Evolutionary conservation across 2,797 vertebrate species (phyloP), one percentile per base, ranked within the genome.

Genomic region (Karalla daura): DNA sequence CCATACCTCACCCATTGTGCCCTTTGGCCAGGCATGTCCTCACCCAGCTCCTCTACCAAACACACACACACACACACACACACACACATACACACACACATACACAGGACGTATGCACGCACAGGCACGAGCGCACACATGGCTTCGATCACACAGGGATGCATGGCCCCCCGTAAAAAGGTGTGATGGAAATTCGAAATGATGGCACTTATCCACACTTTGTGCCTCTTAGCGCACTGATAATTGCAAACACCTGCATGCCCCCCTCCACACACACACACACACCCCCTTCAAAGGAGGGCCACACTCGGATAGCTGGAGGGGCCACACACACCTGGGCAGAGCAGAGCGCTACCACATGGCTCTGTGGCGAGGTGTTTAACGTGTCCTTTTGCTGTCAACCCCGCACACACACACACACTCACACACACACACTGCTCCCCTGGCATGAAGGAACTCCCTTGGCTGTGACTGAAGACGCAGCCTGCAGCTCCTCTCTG

Each of bases 101-200:
- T 50, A 66, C 66, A 56, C 46, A 64, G 53, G 58, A 62, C 33
- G 7, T 62, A 53, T 55, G 55, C 75, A 78, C 33, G 15, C 79
- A 80, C 63, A 78, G 64, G 63, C 81, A 83, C 59, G 12, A 64
- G 71, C 84, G 72, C 77, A 86, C 91, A 93, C 88, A 89, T 94
- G 93, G 88, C 89, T 92, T 85, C 84, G 88, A 91, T 94, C 89
- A 87, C 75, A 76, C 70, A 47, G 50, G 64, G 80, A 84, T 79
- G 74, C 85, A 75, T 84, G 76, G 72, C 83, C 89, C 90, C 87
- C 84, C 56, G 72, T 85, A 89, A 89, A 93, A 93, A 93, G 94
- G 92, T 94, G 93, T 92, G 92, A 94, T 93, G 92, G 91, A 93
- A 94, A 95, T 92, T 91, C 86, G 84, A 89, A 94, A 93, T 90